Evolutionary conservation across 2,113 vertebrate species (phyloP).

Genomic region (Nestor notabilis): DNA sequence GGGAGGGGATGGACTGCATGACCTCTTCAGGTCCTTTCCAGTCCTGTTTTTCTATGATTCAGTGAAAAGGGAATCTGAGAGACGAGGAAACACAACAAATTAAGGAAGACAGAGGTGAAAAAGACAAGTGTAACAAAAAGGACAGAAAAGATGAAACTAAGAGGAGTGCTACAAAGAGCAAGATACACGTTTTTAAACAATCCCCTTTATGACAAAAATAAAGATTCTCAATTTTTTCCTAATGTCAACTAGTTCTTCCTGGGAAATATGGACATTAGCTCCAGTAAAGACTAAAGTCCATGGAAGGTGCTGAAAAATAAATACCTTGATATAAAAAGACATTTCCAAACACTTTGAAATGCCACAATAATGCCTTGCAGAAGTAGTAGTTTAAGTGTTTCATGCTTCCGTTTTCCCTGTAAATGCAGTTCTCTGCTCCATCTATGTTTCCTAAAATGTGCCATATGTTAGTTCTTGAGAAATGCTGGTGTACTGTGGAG

Average conservation of each 20-base stretch:
- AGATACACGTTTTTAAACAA: background rate
- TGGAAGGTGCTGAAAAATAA: background rate
- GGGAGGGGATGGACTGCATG: background rate
- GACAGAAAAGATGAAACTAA: slow-evolving; percentile 1
- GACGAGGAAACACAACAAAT: slow-evolving; percentile 19
- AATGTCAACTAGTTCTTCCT: background rate
- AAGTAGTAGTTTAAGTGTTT: background rate
- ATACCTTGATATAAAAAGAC: background rate
- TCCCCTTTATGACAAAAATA: background rate
- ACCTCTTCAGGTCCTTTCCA: slow-evolving; percentile 22
- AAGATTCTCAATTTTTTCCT: background rate
- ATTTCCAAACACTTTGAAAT: background rate
- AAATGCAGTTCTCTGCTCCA: background rate
- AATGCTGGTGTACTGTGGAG: background rate
- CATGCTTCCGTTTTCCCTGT: background rate
- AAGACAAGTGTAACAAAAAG: slow-evolving; percentile 21
- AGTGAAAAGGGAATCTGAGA: slow-evolving; percentile 15
- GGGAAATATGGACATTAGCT: background rate
- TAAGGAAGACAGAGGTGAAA: slow-evolving; percentile 16
- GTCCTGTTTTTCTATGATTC: slow-evolving; percentile 2
- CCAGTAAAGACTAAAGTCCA: background rate
- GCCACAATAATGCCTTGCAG: background rate
- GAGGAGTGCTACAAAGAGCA: background rate
- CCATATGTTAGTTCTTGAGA: background rate
- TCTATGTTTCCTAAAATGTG: background rate